Base-by-base conservation (phyloP, 1,140 invertebrate species). In the Macrocentrus cingulum region DNA sequence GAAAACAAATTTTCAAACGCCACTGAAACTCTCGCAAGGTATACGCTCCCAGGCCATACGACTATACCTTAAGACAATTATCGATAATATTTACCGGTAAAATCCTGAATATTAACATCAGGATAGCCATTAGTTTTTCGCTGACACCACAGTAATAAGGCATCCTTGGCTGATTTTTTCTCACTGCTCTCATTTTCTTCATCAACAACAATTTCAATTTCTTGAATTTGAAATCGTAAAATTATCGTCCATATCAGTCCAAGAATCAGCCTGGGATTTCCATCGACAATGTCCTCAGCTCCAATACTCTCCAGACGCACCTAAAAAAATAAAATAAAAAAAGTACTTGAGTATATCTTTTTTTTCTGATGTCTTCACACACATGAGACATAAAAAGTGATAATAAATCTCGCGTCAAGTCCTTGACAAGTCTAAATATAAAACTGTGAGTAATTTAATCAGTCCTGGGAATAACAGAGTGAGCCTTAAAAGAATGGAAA, bases 241-340 rank as follows among this genome's bases (percentile, higher is more conserved):
- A 98, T 98, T 65, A 98, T 97, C 16, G 95, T 98, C 97, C 97
- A 99, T 63, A 99, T 98, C 8, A 99, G 84, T 70, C 97, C 97
- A 37, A 99, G 85, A 70, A 99, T 99, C 34, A 99, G 83, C 48
- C 95, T 85, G 36, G 89, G 91, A 81, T 98, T 99, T 34, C 97
- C 95, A 80, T 99, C 97, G 19, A 99, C 94, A 66, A 99, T 99
- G 77, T 99, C 97, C 81, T 99, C 96, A 25, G 97, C 95, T 65
- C 97, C 97, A 71, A 99, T 99, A 76, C 95, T 98, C 81, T 99
- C 96, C 68, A 99, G 79, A 19, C 94, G 87, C 32, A 97, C 92
- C 91, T 95, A 75, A 1, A 69, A 76, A 39, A 39, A 39, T 39
- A 39, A n/a, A 39, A 39, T 39, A 65, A 32, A 34, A 59, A 37